phyloP scores from a whole-genome alignment of 2,113 vertebrate genomes.

The Struthidea cinerea region DNA sequence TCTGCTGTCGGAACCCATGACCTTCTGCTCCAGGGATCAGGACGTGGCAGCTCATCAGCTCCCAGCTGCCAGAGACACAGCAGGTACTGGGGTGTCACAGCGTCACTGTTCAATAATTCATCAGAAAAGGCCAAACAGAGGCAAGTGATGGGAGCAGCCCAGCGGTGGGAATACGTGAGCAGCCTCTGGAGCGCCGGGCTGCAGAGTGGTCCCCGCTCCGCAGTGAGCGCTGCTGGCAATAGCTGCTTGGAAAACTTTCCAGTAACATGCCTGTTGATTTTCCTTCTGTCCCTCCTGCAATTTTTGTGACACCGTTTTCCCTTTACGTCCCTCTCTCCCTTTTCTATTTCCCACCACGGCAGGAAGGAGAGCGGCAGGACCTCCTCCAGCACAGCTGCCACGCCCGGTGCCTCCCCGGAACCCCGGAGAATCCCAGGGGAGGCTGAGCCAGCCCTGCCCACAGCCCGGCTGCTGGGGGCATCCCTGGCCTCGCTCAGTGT shows the following conservation, averaged over 20 bases:
- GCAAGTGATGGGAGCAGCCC: background rate
- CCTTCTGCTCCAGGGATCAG: background rate
- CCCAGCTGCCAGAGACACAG: background rate
- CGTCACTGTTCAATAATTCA: constrained; percentile 22
- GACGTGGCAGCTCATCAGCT: background rate
- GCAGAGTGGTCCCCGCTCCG: fast-evolving
- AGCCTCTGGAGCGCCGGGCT: background rate
- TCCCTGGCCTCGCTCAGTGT: fast-evolving
- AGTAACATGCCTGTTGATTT: background rate
- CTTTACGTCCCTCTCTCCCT: background rate
- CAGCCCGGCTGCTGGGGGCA: background rate
- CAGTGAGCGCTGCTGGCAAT: background rate
- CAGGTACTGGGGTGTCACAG: background rate
- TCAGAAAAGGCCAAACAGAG: background rate
- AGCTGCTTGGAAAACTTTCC: background rate
- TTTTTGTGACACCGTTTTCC: background rate
- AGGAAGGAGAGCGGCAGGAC: background rate
- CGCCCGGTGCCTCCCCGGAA: fast-evolving
- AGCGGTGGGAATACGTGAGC: background rate
- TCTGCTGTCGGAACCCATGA: background rate
- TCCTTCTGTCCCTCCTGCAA: background rate
- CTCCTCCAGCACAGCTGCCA: background rate
- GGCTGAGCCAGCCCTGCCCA: background rate
- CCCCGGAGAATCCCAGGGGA: background rate
- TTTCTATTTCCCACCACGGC: background rate